Evolutionary conservation across 2,888 invertebrate genomes (phyloP).

Genomic region (Gryllus longicercus): DNA sequence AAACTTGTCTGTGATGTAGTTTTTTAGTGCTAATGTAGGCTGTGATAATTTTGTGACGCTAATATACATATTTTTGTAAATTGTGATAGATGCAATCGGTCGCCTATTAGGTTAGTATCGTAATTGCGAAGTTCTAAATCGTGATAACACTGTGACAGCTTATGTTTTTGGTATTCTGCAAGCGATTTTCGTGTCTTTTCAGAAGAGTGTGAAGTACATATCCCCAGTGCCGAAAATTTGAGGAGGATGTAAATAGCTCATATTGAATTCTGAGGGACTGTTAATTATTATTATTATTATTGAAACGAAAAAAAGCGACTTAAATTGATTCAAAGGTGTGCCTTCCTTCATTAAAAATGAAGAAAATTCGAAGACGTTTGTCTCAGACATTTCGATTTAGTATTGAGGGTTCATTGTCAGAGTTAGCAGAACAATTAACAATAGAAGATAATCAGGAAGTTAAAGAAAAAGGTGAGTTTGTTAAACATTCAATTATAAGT

Average conservation of each 20-base stretch:
- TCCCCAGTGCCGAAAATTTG: no score
- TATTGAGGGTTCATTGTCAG: constrained; percentile 40
- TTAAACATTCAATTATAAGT: no score
- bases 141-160: neutral
- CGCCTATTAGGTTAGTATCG: neutral
- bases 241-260: no score
- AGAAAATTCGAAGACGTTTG: constrained; percentile 41
- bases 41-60: neutral
- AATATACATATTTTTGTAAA: neutral
- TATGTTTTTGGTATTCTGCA: neutral
- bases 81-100: neutral
- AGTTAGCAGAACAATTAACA: constrained; percentile 41
- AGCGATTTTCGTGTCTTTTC: neutral
- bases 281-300: no score
- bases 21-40: neutral
- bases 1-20: neutral
- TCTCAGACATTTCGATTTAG: constrained; percentile 43
- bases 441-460: constrained; percentile 42
- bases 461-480: constrained; percentile 39
- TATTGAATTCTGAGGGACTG: no score
- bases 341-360: constrained; percentile 38
- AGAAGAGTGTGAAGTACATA: no score
- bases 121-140: neutral
- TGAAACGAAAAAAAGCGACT: no score
- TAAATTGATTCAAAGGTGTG: constrained; percentile 19